Percentiles rank a stretch among this genome's conserved stretches.
These are phyloP conservation scores for Drosophila nr. perissopoda DNA, from an alignment of 2,888 invertebrate species.

Conservation along the genomic window DNA sequence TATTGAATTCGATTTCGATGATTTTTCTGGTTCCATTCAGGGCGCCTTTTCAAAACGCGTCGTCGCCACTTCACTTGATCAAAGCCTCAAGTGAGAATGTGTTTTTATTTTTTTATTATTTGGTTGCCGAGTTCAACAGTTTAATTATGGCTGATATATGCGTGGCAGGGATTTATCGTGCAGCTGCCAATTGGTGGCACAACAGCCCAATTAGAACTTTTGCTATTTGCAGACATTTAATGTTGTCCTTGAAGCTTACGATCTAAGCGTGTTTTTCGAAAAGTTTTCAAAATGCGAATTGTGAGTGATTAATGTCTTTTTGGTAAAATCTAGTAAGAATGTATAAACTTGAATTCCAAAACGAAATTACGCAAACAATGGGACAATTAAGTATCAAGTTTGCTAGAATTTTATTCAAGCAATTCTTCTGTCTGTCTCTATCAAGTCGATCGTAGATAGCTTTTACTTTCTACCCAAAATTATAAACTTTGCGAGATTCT, in stretches of 20 bases:
- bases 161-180: slow-evolving; percentile 40
- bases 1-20: slow-evolving; percentile 65
- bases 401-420: background rate
- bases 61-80: slow-evolving; percentile 40
- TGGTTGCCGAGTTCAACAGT: slow-evolving; percentile 56
- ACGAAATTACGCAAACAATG: background rate
- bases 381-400: background rate
- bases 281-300: background rate
- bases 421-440: background rate
- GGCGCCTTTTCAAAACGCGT: slow-evolving; percentile 46
- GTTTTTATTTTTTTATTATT: slow-evolving; percentile 19
- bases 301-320: background rate
- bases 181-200: slow-evolving; percentile 29
- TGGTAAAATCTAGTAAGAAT: background rate
- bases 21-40: slow-evolving; percentile 45
- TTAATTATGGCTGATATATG: slow-evolving; percentile 64
- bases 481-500: background rate
- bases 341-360: background rate
- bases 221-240: slow-evolving; percentile 14
- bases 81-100: slow-evolving; percentile 36
- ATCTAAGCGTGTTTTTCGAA: slow-evolving; percentile 2
- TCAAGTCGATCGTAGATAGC: background rate
- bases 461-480: background rate
- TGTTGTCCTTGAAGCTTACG: slow-evolving; percentile 19
- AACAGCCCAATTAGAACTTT: slow-evolving; percentile 44